A percentile compares a stretch with the other conserved stretches of the same genome.
Evolutionary conservation across 1,140 invertebrate species (phyloP).

Genomic region (Euura lappo): DNA sequence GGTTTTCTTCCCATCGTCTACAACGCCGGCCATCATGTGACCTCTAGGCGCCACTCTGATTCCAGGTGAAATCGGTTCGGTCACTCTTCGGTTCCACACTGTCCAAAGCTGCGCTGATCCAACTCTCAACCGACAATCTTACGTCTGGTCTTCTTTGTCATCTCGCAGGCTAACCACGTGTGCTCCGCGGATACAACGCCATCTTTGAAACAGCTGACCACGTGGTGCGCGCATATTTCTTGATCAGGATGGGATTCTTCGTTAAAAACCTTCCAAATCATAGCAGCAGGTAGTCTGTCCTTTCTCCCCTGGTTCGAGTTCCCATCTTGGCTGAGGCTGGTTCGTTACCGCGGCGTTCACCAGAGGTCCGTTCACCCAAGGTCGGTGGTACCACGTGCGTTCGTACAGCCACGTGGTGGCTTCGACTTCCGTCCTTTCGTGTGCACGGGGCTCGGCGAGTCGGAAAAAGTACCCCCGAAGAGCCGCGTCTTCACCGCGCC

Average conservation of each 20-base stretch:
- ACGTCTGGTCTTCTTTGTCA: no score
- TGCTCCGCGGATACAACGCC: neutral
- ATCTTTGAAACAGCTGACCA: neutral
- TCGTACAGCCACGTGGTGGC: conserved; percentile 11
- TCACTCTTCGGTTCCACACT: neutral
- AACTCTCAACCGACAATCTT: no score
- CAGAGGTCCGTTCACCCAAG: conserved; percentile 16
- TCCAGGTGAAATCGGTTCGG: neutral
- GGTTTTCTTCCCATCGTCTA: neutral
- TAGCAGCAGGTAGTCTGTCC: no score
- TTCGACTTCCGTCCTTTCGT: conserved; percentile 13
- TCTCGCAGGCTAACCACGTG: neutral
- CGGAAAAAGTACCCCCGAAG: conserved; percentile 23
- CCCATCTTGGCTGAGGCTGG: neutral
- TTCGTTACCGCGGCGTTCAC: neutral
- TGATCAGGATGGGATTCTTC: neutral
- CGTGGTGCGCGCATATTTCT: conserved; percentile 3
- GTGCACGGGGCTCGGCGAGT: neutral
- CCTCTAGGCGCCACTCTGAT: conserved; percentile 37
- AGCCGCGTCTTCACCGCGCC: conserved; percentile 41
- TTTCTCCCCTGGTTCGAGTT: neutral
- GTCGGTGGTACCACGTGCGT: neutral
- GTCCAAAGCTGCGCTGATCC: no score
- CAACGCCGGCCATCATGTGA: conserved; percentile 43
- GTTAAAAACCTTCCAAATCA: no score